Evolutionary conservation across 2,888 invertebrate genomes (phyloP).

Genomic region (Epinotia nisella): DNA sequence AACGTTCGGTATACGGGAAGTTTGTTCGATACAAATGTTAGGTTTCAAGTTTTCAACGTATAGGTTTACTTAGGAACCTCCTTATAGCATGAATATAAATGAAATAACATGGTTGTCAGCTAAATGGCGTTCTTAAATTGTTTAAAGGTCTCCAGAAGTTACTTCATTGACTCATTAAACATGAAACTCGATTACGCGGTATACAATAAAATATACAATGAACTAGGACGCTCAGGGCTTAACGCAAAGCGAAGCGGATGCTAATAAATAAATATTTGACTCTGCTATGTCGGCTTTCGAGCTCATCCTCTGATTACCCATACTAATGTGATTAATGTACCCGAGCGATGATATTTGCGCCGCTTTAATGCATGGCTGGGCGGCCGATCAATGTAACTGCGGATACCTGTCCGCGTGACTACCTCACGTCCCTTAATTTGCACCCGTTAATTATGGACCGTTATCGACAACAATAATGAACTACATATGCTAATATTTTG

Average conservation of each 20-base stretch:
- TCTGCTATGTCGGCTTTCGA: constrained; percentile 70
- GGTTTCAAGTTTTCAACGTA: background rate
- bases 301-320: constrained; percentile 69
- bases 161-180: constrained; percentile 5
- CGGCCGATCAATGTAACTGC: constrained; percentile 53
- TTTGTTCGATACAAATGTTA: constrained; percentile 27
- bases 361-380: constrained; percentile 67
- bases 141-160: constrained; percentile 17
- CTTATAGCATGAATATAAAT: constrained; percentile 8
- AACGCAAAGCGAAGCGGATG: background rate
- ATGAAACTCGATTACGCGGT: background rate
- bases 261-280: constrained; percentile 42
- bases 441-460: constrained; percentile 25
- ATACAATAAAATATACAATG: background rate
- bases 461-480: constrained; percentile 28
- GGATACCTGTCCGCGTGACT: constrained; percentile 33
- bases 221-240: background rate
- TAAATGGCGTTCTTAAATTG: constrained; percentile 1
- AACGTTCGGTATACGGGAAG: constrained; percentile 49
- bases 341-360: constrained; percentile 66
- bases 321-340: constrained; percentile 78
- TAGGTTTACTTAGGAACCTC: background rate
- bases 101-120: constrained; percentile 11
- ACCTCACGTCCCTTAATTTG: constrained; percentile 16
- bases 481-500: background rate